Conservation (phyloP, 37 sponge, comb jelly and placozoan species). For the Tethya wilhelma region DNA sequence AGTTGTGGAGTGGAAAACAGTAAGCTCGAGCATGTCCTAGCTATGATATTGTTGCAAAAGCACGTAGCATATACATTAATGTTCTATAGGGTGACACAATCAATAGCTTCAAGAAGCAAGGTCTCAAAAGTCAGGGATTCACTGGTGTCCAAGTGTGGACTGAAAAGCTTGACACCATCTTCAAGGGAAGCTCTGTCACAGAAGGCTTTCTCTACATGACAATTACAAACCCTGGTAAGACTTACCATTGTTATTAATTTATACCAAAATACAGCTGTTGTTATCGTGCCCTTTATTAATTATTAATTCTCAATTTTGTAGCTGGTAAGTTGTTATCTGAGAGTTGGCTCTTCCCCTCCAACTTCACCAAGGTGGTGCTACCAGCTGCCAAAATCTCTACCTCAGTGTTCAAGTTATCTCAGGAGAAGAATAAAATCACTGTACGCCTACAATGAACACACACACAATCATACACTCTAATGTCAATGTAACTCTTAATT, state of each 20-base stretch:
- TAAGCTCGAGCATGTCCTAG: neutral
- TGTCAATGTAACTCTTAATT: neutral
- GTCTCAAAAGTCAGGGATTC: constrained; percentile 27
- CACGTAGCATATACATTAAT: no score
- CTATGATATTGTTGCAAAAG: neutral
- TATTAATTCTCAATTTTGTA: neutral
- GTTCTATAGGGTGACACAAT: constrained; percentile 36
- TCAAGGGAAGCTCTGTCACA: constrained; percentile 21
- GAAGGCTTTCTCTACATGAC: constrained; percentile 43
- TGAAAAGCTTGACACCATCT: constrained; percentile 19
- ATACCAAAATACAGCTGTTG: no score
- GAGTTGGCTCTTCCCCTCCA: constrained; percentile 60
- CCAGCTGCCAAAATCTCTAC: constrained; percentile 36
- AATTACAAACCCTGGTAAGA: neutral
- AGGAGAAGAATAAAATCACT: no score
- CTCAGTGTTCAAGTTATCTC: constrained; percentile 28
- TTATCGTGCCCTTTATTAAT: neutral
- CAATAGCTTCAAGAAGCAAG: neutral
- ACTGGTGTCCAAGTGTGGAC: constrained; percentile 51
- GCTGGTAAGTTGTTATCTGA: constrained; percentile 25
- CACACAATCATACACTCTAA: no score
- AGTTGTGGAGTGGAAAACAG: constrained; percentile 58
- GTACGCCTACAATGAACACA: no score
- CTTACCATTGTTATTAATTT: no score
- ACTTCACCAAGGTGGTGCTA: constrained; percentile 57